Evolutionary conservation across 2,797 vertebrate genomes (phyloP).

Genomic region (Coccyzus lansbergi): DNA sequence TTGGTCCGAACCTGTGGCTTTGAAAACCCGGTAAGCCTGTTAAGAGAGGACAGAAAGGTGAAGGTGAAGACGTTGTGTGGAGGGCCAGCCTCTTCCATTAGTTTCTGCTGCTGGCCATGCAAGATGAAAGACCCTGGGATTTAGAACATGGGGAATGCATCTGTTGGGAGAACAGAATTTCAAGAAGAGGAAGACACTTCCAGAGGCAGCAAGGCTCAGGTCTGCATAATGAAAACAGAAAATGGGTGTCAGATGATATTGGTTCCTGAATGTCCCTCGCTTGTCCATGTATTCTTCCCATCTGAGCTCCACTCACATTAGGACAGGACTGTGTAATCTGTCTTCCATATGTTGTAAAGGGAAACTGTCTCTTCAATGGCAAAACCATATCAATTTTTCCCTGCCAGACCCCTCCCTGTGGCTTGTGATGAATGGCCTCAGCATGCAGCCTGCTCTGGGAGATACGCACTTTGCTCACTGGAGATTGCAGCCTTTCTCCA

Average conservation of each 20-base stretch:
- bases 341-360: slow-evolving; percentile 64
- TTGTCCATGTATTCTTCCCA: background rate
- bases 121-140: background rate
- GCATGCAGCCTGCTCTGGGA: slow-evolving; percentile 49
- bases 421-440: slow-evolving; percentile 64
- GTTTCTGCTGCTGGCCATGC: background rate
- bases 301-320: background rate
- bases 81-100: background rate
- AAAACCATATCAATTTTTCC: slow-evolving; percentile 46
- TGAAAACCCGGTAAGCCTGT: background rate
- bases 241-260: background rate
- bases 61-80: background rate
- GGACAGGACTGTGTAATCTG: slow-evolving; percentile 1
- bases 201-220: background rate
- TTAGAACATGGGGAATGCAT: background rate
- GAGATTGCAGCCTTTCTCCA: slow-evolving; percentile 53
- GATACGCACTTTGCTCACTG: slow-evolving; percentile 12
- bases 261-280: slow-evolving; percentile 1
- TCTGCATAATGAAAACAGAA: slow-evolving; percentile 17
- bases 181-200: background rate
- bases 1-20: background rate
- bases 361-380: slow-evolving; percentile 61
- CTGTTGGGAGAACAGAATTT: background rate
- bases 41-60: background rate
- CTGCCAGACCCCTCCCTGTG: slow-evolving; percentile 36